A percentile compares a stretch with the other conserved stretches of the same genome.
These are phyloP conservation scores for Aleiodes sp. DNA, from an alignment of 1,140 invertebrate species.

Conservation along the genomic window DNA sequence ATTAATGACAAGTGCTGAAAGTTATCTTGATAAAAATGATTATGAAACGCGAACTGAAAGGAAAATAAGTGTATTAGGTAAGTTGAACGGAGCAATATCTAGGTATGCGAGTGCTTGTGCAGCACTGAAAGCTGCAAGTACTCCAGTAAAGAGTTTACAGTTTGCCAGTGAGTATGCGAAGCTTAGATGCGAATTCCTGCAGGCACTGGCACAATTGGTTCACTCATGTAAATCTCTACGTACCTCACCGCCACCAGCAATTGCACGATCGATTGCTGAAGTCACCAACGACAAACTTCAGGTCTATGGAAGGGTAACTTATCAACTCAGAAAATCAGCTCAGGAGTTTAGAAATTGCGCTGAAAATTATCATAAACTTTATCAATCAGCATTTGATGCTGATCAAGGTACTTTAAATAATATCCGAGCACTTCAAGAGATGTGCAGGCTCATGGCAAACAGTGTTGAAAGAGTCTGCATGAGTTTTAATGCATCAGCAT, in stretches of 20 bases:
- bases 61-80: constrained; percentile 64
- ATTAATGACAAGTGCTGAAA: constrained; percentile 75
- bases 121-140: constrained; percentile 78
- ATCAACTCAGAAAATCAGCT: constrained; percentile 78
- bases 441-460: constrained; percentile 78
- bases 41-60: constrained; percentile 50
- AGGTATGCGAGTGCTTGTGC: constrained; percentile 75
- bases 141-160: constrained; percentile 72
- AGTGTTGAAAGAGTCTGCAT: constrained; percentile 78
- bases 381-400: constrained; percentile 93
- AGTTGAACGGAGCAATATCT: constrained; percentile 71
- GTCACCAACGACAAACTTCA: constrained; percentile 83
- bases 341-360: constrained; percentile 79
- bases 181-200: constrained; percentile 79
- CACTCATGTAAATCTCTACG: constrained; percentile 84
- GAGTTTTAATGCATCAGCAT: constrained; percentile 56
- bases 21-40: constrained; percentile 57
- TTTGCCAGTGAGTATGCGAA: constrained; percentile 85
- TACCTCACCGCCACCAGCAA: constrained; percentile 91
- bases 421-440: constrained; percentile 80
- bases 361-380: constrained; percentile 82
- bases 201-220: constrained; percentile 78
- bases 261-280: constrained; percentile 82
- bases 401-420: constrained; percentile 86
- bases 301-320: constrained; percentile 82